These are phyloP conservation scores for Hoplias malabaricus DNA, from an alignment of 2,113 vertebrate species.

Conservation along the genomic window DNA sequence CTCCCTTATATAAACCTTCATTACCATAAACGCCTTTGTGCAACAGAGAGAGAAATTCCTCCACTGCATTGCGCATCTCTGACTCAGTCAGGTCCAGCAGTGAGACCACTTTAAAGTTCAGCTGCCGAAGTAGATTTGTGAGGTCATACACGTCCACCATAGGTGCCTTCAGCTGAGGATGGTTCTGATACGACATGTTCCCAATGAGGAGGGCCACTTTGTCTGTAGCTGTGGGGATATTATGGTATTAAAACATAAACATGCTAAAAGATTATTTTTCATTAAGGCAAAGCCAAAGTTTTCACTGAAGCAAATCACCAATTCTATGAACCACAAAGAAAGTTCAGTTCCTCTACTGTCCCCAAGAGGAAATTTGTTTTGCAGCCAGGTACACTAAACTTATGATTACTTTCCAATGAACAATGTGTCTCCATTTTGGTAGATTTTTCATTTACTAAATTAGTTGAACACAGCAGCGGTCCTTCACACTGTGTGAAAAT, in stretches of 20 bases:
- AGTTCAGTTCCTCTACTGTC: no score
- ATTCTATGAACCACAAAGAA: no score
- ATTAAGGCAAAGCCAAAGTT: no score
- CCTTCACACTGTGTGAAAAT: no score
- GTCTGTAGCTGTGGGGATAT: constrained; percentile 81
- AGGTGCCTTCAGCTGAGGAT: constrained; percentile 90
- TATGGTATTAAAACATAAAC: not conserved
- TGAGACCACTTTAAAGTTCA: constrained; percentile 97
- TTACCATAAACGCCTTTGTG: constrained; percentile 94
- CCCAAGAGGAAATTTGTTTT: no score
- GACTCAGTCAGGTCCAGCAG: constrained; percentile 91
- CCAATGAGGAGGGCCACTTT: constrained; percentile 95
- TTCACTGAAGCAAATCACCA: no score
- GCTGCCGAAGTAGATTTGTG: constrained; percentile 87
- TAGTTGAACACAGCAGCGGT: no score
- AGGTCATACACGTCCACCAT: constrained; percentile 95
- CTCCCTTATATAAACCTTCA: not conserved
- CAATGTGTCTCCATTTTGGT: no score
- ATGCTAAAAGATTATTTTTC: no score
- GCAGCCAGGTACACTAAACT: no score
- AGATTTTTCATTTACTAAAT: no score
- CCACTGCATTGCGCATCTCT: constrained; percentile 92
- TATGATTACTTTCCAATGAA: no score
- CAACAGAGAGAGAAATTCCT: constrained; percentile 90
- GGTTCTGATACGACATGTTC: constrained; percentile 90